phyloP scores from a whole-genome alignment of 1,140 invertebrate species.

The Drosophila neocordata region DNA sequence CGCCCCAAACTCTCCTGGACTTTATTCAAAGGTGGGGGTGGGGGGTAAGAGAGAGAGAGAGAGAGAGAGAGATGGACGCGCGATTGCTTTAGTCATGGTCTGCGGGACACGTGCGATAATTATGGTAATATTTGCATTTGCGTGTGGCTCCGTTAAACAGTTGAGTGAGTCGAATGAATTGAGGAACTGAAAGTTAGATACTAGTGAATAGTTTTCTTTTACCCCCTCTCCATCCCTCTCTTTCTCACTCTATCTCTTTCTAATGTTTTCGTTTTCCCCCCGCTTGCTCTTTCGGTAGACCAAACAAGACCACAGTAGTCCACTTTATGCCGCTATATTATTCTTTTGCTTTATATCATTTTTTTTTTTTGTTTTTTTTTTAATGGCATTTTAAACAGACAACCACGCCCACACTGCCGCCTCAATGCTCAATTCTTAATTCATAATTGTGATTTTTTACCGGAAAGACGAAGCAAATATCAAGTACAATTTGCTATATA shows the following conservation, averaged over 20 bases:
- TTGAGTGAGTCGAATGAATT: conserved; percentile 67
- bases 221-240: neutral
- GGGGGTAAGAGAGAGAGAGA: too few species aligned
- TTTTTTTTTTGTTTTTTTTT: too few species aligned
- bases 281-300: too few species aligned
- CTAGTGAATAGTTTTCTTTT: conserved; percentile 30
- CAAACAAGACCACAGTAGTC: too few species aligned
- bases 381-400: conserved; percentile 70
- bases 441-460: conserved; percentile 45
- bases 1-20: neutral
- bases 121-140: conserved; percentile 80
- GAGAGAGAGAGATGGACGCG: conserved; percentile 52
- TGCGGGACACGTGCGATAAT: conserved; percentile 74
- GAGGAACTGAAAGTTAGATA: conserved; percentile 22
- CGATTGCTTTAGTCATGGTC: conserved; percentile 80
- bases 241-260: too few species aligned
- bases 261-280: too few species aligned
- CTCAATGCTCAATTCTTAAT: conserved; percentile 35
- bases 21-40: neutral
- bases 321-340: neutral
- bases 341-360: neutral
- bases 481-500: conserved; percentile 2
- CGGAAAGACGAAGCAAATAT: conserved; percentile 3
- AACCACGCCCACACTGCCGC: conserved; percentile 34
- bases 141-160: conserved; percentile 79